Percentiles rank a stretch among this genome's conserved stretches.
Evolutionary conservation across 2,113 vertebrate species (phyloP).

Genomic region (Copsychus sechellarum): DNA sequence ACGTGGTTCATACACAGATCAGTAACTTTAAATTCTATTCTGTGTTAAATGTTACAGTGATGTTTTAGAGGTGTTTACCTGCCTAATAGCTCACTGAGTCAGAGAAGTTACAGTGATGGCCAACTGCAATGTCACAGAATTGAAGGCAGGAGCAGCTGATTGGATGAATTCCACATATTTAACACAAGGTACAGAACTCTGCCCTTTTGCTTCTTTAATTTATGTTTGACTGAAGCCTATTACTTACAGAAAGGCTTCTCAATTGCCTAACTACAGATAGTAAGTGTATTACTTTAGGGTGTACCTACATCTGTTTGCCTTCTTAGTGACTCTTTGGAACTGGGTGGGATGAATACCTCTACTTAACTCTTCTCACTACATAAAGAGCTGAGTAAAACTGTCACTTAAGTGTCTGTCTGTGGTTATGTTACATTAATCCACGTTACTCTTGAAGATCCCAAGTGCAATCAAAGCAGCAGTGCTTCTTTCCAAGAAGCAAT

Average conservation of each 20-base stretch:
- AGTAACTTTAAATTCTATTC: neutral
- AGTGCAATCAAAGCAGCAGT: neutral
- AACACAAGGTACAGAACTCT: neutral
- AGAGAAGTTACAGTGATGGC: neutral
- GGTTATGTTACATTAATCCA: neutral
- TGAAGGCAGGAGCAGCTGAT: neutral
- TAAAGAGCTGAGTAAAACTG: neutral
- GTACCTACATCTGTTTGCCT: neutral
- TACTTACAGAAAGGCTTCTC: neutral
- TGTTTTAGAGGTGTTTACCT: neutral
- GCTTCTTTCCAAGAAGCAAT: neutral
- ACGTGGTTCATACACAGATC: neutral
- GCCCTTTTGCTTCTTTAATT: neutral
- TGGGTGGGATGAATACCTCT: neutral
- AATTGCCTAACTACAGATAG: neutral
- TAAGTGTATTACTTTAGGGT: neutral
- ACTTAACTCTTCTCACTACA: neutral
- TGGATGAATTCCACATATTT: neutral
- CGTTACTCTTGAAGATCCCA: neutral
- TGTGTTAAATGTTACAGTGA: neutral
- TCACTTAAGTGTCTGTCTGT: neutral
- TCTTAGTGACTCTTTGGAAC: neutral
- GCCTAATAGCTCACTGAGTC: neutral
- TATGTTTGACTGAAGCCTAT: neutral
- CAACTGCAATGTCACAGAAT: neutral